phyloP scores from a whole-genome alignment of 2,888 invertebrate genomes.

The Drosophila ustulata region DNA sequence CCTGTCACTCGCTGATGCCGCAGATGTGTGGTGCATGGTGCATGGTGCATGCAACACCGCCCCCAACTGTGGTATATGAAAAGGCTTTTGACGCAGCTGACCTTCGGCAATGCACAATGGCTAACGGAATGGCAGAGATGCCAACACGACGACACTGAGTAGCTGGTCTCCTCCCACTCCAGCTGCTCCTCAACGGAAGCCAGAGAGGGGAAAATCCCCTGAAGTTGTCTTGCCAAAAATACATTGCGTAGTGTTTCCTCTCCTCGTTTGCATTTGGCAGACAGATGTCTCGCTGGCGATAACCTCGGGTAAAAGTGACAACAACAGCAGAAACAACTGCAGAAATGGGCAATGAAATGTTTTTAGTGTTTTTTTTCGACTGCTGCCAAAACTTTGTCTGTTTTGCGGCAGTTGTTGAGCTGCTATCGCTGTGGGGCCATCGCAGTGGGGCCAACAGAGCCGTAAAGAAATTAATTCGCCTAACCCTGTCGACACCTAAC shows the following conservation, averaged over 20 bases:
- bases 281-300: slow-evolving; percentile 56
- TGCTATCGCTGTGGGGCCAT: slow-evolving; percentile 66
- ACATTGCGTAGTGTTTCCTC: slow-evolving; percentile 50
- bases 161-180: slow-evolving; percentile 26
- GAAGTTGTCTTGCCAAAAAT: slow-evolving; percentile 20
- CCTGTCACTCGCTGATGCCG: slow-evolving; percentile 20
- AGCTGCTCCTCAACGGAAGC: slow-evolving; percentile 72
- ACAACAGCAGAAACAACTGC: slow-evolving; percentile 31
- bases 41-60: slow-evolving; percentile 20
- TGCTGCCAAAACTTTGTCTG: slow-evolving; percentile 13
- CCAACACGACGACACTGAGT: slow-evolving; percentile 17
- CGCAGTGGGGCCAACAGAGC: slow-evolving; percentile 69
- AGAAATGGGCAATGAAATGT: slow-evolving; percentile 49
- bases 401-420: slow-evolving; percentile 33
- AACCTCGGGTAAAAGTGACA: slow-evolving; percentile 58
- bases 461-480: slow-evolving; percentile 78
- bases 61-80: slow-evolving; percentile 42
- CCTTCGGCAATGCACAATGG: slow-evolving; percentile 50
- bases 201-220: slow-evolving; percentile 31
- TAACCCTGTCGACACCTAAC: slow-evolving; percentile 79
- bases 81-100: slow-evolving; percentile 67
- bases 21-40: slow-evolving; percentile 34
- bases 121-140: slow-evolving; percentile 32
- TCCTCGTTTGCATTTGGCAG: slow-evolving; percentile 51
- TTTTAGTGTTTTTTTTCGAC: slow-evolving; percentile 24